Evolutionary conservation across 2,797 vertebrate genomes (phyloP).

Genomic region (Phalloptychus januarius): DNA sequence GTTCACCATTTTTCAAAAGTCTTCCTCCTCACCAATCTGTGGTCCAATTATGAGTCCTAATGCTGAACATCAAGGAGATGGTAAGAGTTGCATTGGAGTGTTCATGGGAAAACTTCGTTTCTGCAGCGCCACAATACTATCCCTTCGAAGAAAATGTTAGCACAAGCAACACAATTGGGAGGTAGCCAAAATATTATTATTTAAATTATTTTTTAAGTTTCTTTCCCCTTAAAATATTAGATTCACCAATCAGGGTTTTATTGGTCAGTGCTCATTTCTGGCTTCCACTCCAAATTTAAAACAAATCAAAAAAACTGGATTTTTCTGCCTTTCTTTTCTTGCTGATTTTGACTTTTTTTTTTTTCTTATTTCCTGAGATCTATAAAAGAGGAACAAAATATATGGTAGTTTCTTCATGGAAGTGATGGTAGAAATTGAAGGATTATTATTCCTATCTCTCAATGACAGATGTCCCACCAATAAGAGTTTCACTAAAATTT

Average conservation of each 20-base stretch:
- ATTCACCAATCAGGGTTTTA: not conserved
- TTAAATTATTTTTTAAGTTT: not conserved
- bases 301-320: not conserved
- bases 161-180: not conserved
- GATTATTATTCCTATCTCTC: not conserved
- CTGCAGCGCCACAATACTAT: not conserved
- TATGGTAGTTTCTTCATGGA: not conserved
- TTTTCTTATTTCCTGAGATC: not conserved
- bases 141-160: slow-evolving; percentile 21
- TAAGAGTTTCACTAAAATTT: not conserved
- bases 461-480: not conserved
- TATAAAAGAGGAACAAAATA: not conserved
- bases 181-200: not conserved
- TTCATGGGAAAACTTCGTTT: slow-evolving; percentile 16
- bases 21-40: not conserved
- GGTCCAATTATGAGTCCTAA: slow-evolving; percentile 1
- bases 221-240: not conserved
- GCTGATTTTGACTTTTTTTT: not conserved
- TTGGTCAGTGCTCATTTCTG: not conserved
- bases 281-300: not conserved
- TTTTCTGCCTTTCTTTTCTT: not conserved
- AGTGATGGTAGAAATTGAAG: not conserved
- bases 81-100: slow-evolving; percentile 1
- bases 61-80: not conserved
- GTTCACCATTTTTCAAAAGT: not conserved